phyloP scores from a whole-genome alignment of 1,140 invertebrate species.

The Melipona quadrifasciata region DNA sequence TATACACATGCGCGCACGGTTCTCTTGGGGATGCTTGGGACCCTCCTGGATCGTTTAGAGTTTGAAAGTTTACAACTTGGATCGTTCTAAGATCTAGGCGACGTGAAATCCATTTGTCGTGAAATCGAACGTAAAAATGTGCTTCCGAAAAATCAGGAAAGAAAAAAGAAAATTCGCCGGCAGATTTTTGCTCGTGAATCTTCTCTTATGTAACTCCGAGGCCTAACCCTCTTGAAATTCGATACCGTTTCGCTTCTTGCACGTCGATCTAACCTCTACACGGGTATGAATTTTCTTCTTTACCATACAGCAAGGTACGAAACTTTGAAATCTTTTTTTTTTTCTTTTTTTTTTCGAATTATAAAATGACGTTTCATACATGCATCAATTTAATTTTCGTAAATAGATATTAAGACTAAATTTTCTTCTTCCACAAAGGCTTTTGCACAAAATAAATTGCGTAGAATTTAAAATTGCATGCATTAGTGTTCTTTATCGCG shows the following conservation, averaged over 20 bases:
- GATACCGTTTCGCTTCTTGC: neutral
- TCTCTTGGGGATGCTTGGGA: slow-evolving; percentile 70
- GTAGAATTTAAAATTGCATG: too few species aligned
- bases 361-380: too few species aligned
- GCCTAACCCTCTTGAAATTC: slow-evolving; percentile 24
- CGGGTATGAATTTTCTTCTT: neutral
- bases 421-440: too few species aligned
- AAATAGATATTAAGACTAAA: too few species aligned
- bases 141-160: too few species aligned
- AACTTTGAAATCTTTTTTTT: too few species aligned
- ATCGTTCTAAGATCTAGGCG: neutral
- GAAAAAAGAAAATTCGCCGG: neutral
- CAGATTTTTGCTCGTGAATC: slow-evolving; percentile 1
- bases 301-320: too few species aligned
- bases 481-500: too few species aligned
- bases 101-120: neutral
- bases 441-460: too few species aligned
- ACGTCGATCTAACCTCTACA: neutral
- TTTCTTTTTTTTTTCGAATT: too few species aligned
- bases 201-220: slow-evolving; percentile 5
- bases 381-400: too few species aligned
- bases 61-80: too few species aligned
- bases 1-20: slow-evolving; percentile 60
- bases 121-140: neutral
- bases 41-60: slow-evolving; percentile 70